Percentiles rank a stretch among this genome's conserved stretches.
Evolutionary conservation across 2,888 invertebrate species (phyloP).

Genomic region (Nephrotoma flavescens): DNA sequence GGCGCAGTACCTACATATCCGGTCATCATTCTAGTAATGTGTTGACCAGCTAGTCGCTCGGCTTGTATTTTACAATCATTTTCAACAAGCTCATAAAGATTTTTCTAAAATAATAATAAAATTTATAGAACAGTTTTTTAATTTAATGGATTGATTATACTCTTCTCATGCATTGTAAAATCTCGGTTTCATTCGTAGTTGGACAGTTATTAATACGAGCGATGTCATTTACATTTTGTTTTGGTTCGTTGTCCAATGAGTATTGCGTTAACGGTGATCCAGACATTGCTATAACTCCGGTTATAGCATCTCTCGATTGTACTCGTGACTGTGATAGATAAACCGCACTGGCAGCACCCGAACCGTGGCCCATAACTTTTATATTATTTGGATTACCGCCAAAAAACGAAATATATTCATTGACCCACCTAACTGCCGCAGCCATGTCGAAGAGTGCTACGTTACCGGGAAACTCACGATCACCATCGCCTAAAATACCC

Average conservation of each 20-base stretch:
- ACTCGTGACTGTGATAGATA: slow-evolving; percentile 49
- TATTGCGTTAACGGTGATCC: slow-evolving; percentile 59
- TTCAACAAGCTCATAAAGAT: slow-evolving; percentile 22
- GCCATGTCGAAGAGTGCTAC: slow-evolving; percentile 61
- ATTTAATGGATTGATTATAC: background rate
- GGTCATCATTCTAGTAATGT: slow-evolving; percentile 47
- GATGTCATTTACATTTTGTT: slow-evolving; percentile 42
- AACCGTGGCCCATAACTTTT: slow-evolving; percentile 61
- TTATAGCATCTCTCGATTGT: slow-evolving; percentile 34
- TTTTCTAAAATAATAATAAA: background rate
- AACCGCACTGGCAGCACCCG: slow-evolving; percentile 60
- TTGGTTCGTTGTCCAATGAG: slow-evolving; percentile 48
- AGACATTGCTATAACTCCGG: slow-evolving; percentile 58
- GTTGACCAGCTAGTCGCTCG: slow-evolving; percentile 39
- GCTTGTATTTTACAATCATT: slow-evolving; percentile 43
- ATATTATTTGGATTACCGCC: slow-evolving; percentile 59
- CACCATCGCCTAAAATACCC: slow-evolving; percentile 59
- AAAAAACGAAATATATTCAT: slow-evolving; percentile 58
- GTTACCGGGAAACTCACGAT: slow-evolving; percentile 57
- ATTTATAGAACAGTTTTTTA: background rate
- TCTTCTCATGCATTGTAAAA: slow-evolving; percentile 43
- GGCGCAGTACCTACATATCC: slow-evolving; percentile 48
- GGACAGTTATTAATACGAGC: slow-evolving; percentile 51
- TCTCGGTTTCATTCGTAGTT: slow-evolving; percentile 38
- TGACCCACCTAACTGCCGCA: slow-evolving; percentile 53